phyloP scores from a whole-genome alignment of 53 echinoderm and acorn worm genomes.

The Henricia sp. region DNA sequence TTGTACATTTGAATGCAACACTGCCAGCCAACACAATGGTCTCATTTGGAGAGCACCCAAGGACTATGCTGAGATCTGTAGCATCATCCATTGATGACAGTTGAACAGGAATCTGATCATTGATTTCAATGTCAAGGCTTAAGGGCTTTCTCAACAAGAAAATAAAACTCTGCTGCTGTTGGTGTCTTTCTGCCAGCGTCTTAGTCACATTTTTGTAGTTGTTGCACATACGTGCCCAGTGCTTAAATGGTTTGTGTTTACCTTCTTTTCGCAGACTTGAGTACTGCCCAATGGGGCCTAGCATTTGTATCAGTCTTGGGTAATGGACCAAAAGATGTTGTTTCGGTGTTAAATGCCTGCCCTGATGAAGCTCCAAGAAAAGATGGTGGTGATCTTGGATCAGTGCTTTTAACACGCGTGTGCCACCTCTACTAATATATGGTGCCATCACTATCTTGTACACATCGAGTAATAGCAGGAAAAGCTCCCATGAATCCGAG shows the following conservation, averaged over 20 bases:
- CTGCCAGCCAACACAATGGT: constrained; percentile 14
- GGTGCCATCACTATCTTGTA: constrained; percentile 63
- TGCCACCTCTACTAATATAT: constrained; percentile 55
- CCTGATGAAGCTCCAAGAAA: constrained; percentile 58
- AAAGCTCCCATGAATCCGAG: constrained; percentile 59
- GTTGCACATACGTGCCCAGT: constrained; percentile 51
- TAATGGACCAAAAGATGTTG: constrained; percentile 72
- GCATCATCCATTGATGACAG: constrained; percentile 49
- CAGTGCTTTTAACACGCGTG: constrained; percentile 55
- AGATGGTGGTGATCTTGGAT: constrained; percentile 64
- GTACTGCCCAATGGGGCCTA: constrained; percentile 57
- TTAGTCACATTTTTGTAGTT: constrained; percentile 64
- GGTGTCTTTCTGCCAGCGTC: constrained; percentile 60
- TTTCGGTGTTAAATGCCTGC: constrained; percentile 64
- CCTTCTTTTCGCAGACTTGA: constrained; percentile 52
- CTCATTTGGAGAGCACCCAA: constrained; percentile 32
- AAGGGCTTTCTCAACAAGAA: constrained; percentile 41
- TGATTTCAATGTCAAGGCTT: constrained; percentile 28
- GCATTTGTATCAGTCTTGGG: background rate
- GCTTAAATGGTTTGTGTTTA: constrained; percentile 65
- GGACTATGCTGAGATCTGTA: constrained; percentile 1
- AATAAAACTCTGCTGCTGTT: constrained; percentile 39
- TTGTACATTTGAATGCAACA: constrained; percentile 33
- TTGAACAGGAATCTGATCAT: constrained; percentile 30
- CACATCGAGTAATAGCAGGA: constrained; percentile 47